A percentile compares a stretch with the other conserved stretches of the same genome.
Conservation (phyloP, 2,797 vertebrate genomes). For the Leucoraja ocellata region DNA sequence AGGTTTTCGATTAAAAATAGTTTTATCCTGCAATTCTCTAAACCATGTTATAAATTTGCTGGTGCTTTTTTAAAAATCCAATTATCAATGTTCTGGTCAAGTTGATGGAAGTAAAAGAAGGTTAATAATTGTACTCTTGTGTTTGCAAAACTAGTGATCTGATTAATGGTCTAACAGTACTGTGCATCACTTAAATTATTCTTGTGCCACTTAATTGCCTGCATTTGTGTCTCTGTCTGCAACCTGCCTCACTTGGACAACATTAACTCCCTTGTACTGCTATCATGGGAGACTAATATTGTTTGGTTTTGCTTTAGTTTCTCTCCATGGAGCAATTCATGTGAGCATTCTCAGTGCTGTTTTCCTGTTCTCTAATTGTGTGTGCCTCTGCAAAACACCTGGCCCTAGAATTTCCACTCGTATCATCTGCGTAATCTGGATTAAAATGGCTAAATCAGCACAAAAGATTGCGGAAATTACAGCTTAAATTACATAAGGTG, state of each 20-base stretch:
- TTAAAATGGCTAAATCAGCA: neutral
- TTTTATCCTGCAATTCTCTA: neutral
- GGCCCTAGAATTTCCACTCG: neutral
- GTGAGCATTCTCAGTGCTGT: constrained; percentile 57
- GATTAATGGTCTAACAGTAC: constrained; percentile 12
- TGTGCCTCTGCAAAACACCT: constrained; percentile 57
- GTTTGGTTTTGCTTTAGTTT: constrained; percentile 55
- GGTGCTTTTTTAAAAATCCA: neutral
- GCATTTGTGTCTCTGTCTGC: constrained; percentile 47
- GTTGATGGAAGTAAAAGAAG: neutral
- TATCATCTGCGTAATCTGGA: neutral
- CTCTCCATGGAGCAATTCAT: constrained; percentile 56
- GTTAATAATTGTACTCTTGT: no score
- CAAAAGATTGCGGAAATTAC: neutral
- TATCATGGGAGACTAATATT: constrained; percentile 50
- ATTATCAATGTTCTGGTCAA: neutral
- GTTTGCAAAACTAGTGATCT: neutral
- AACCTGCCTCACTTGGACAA: constrained; percentile 46
- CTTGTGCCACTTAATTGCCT: constrained; percentile 42
- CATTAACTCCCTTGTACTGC: constrained; percentile 50
- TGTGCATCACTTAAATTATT: constrained; percentile 7
- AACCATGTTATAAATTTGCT: neutral
- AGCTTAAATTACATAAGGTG: neutral
- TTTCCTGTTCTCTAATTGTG: constrained; percentile 72
- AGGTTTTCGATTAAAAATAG: neutral